Evolutionary conservation across 1,140 invertebrate species (phyloP), one percentile per base, ranked within the genome.

Genomic region (Panonychus citri): DNA sequence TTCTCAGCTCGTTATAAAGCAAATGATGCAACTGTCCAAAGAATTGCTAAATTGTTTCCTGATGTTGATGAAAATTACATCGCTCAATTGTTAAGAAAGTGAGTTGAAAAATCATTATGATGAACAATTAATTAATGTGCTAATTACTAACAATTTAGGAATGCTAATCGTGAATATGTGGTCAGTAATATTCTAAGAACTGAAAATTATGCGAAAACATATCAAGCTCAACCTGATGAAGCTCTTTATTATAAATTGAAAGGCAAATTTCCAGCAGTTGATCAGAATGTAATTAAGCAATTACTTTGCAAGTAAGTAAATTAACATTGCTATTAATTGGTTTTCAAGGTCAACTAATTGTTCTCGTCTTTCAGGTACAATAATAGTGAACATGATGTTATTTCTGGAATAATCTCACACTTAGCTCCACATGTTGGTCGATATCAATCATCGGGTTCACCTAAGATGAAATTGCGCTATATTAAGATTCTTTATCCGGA

Each of bases 381-480:
- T 49, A 62, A 64, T 58, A 55, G 57, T 26, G 64, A 65, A 56
- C 64, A 65, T 56, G 60, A 62, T 43, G 61, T 63, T 3, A 65
- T 64, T 21, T 55, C 52, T 34, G 57, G 58, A 27, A 53, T 64
- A 7, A 57, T 65, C 3, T 50, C 54, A n/a, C 50, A 55, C 17
- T 42, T 55, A 4, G 57, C 46, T 2, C 24, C 59, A 40, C 52
- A 43, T 5, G 30, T 34, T 5, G 28, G 25, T 15, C 53, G 59
- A 17, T 59, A 62, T 42, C 60, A 62, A 30, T 58, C 53, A 46
- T 78, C 80, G 5, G 58, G 60, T 64, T 86, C 83, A 60, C 84
- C 84, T 60, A 87, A 87, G 74, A 83, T 88, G 79, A 88, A 89
- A 76, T 74, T 88, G 66, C 85, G 84, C 73, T 89, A 88, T 69